Conservation (phyloP, 2,113 vertebrate species). For the Atractosteus spatula region DNA sequence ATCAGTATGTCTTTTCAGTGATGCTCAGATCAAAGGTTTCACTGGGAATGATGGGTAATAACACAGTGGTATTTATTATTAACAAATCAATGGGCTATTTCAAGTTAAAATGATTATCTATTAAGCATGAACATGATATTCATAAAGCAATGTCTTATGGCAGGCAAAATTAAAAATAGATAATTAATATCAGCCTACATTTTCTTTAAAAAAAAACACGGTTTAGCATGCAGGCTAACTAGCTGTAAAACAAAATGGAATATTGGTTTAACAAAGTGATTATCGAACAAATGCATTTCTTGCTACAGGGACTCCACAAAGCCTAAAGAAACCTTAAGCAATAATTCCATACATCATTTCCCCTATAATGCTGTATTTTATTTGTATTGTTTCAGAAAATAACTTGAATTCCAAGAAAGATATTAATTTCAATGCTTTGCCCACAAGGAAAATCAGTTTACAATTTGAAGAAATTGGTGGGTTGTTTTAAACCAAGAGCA, state of each 20-base stretch:
- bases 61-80: too few species aligned
- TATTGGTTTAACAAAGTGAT: not conserved
- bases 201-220: too few species aligned
- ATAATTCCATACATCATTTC: conserved; percentile 35
- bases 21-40: too few species aligned
- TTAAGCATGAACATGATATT: too few species aligned
- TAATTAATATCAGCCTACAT: too few species aligned
- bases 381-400: conserved; percentile 11
- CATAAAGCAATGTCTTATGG: too few species aligned
- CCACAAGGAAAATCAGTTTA: not conserved
- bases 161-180: too few species aligned
- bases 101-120: too few species aligned
- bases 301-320: conserved; percentile 46
- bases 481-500: not conserved
- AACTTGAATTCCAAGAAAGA: not conserved
- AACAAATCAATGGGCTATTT: too few species aligned
- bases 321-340: conserved; percentile 37
- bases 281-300: conserved; percentile 16
- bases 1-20: too few species aligned
- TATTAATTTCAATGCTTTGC: not conserved
- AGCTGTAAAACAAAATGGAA: not conserved
- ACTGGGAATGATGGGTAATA: too few species aligned
- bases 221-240: too few species aligned
- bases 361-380: conserved; percentile 19
- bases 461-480: not conserved